Conservation (phyloP, 2,888 invertebrate genomes). For the Miltochrista miniata region DNA sequence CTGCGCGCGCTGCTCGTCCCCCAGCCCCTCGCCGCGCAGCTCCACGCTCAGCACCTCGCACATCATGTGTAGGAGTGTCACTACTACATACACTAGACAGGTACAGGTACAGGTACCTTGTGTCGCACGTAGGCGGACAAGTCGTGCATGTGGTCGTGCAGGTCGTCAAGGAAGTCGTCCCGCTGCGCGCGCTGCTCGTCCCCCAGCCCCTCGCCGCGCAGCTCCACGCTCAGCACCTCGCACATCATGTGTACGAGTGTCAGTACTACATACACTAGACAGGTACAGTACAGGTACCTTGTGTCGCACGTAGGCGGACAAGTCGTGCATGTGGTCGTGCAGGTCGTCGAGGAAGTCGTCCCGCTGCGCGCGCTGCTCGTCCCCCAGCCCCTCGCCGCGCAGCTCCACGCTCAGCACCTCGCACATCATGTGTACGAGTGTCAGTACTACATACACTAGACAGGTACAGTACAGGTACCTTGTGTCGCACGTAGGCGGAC, state of each 20-base stretch:
- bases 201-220: constrained; percentile 88
- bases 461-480: no score
- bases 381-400: constrained; percentile 87
- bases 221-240: constrained; percentile 88
- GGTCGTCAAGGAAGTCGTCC: constrained; percentile 90
- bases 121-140: constrained; percentile 93
- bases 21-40: constrained; percentile 88
- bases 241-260: no score
- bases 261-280: no score
- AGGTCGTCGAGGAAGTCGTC: constrained; percentile 92
- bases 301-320: constrained; percentile 92
- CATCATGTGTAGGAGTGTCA: no score
- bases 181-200: constrained; percentile 86
- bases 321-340: constrained; percentile 92
- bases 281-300: constrained; percentile 87
- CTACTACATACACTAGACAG: no score
- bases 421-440: constrained; percentile 92
- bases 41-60: constrained; percentile 89
- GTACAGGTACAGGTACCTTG: constrained; percentile 87
- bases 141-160: constrained; percentile 94
- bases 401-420: constrained; percentile 89
- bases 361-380: constrained; percentile 86
- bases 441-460: no score
- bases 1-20: constrained; percentile 84
- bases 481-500: constrained; percentile 93